These are phyloP conservation scores for Vimba vimba DNA, from an alignment of 2,113 vertebrate species.

Conservation along the genomic window DNA sequence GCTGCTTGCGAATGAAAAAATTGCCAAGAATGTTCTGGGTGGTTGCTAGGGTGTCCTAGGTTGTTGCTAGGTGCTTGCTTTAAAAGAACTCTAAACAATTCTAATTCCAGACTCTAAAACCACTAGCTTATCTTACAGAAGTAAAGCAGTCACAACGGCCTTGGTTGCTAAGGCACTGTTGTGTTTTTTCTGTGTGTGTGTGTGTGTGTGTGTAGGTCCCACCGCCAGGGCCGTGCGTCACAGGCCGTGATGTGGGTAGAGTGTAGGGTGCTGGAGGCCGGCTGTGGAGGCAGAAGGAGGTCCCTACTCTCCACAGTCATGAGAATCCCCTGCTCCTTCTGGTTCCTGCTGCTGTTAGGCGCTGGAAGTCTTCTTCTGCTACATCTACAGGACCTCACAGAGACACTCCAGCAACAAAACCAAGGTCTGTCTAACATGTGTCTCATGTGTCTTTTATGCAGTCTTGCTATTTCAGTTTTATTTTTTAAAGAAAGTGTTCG, in stretches of 20 bases:
- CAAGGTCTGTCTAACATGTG: conserved; percentile 78
- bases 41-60: not conserved
- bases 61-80: not conserved
- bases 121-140: not conserved
- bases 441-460: not conserved
- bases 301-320: conserved; percentile 66
- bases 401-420: conserved; percentile 80
- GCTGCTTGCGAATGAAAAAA: not conserved
- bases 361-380: conserved; percentile 90
- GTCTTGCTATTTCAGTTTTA: not conserved
- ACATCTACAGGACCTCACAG: conserved; percentile 87
- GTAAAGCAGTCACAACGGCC: not conserved
- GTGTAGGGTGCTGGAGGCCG: conserved; percentile 69
- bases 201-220: conserved; percentile 41
- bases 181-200: not conserved
- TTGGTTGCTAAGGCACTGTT: not conserved
- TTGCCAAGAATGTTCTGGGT: not conserved
- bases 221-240: conserved; percentile 41
- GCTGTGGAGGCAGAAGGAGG: conserved; percentile 63
- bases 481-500: not conserved
- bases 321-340: conserved; percentile 88
- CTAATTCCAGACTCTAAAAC: not conserved
- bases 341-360: conserved; percentile 90
- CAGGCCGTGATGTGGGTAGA: conserved; percentile 65
- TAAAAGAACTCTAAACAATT: not conserved